Base-by-base conservation (phyloP, 1,140 invertebrate species). In the Eubasilissa regina region DNA sequence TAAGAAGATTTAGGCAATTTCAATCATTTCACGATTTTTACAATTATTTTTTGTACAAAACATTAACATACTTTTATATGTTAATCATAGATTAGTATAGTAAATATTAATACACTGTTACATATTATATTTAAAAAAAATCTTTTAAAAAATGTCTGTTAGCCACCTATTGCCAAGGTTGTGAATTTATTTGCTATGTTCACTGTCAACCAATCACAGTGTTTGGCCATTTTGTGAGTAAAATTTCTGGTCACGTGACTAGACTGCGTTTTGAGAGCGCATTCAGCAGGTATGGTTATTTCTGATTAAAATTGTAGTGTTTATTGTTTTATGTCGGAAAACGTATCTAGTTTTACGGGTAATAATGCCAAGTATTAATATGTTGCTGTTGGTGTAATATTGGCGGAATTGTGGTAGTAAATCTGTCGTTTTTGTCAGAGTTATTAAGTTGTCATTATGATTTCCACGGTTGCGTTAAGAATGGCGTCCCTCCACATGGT, bases 401-500 rank as follows among this genome's bases (percentile, higher is more conserved):
- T 43, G 13, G 12, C 13, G 72, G 35, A 85, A 84, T 83, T 77
- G 73, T 87, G 86, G 83, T 21, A 7, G 60, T 77, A 62, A 53
- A 64, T 77, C 17, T 21, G 48, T 15, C 25, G 87, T 87, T 86
- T 82, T 82, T 85, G 86, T 85, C 82, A 84, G 82, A 84, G 81
- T 86, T 85, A 87, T 86, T 86, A 87, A 86, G 85, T 86, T 87
- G 88, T 87, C 87, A 88, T 87, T 87, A 87, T 75, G 72, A 76
- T 80, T 75, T 66, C 74, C 72, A 56, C 87, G 86, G 87, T 87
- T 87, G 87, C 87, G 87, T 88, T 86, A 87, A 86, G 87, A 89
- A 89, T 89, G 88, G 88, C 88, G 88, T 89, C 88, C 87, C 86
- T 75, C 88, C 88, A 89, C 88, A 89, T 89, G 78, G 88, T 88